Evolutionary conservation across 2,113 vertebrate species (phyloP).

Genomic region (Ascaphus truei): DNA sequence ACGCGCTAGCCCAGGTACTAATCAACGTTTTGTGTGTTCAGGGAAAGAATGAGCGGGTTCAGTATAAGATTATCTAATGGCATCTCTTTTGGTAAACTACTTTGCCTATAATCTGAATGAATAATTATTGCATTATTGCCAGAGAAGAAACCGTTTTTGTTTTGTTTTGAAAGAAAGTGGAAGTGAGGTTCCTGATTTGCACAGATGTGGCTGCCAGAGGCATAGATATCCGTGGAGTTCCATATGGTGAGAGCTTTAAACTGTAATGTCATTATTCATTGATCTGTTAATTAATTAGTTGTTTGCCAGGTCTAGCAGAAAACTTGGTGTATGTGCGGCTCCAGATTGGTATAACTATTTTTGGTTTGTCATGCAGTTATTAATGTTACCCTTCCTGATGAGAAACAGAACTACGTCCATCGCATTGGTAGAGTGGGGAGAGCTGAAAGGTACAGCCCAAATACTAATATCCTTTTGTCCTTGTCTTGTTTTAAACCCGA

Average conservation of each 20-base stretch:
- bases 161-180: constrained; percentile 70
- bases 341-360: too few species aligned
- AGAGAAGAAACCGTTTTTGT: too few species aligned
- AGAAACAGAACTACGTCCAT: constrained; percentile 97
- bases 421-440: constrained; percentile 93
- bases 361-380: constrained; percentile 69
- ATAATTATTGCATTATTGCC: too few species aligned
- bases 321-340: neutral
- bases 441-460: constrained; percentile 80
- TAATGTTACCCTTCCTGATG: constrained; percentile 95
- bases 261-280: neutral
- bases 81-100: too few species aligned
- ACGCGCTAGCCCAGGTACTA: too few species aligned
- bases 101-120: too few species aligned
- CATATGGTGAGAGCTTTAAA: constrained; percentile 74
- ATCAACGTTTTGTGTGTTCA: too few species aligned
- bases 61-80: too few species aligned
- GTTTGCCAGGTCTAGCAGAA: neutral
- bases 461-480: neutral
- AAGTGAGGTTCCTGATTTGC: constrained; percentile 90
- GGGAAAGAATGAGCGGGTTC: too few species aligned
- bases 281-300: too few species aligned
- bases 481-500: neutral
- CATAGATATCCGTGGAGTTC: constrained; percentile 91
- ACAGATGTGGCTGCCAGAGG: constrained; percentile 96